phyloP scores from a whole-genome alignment of 2,113 vertebrate genomes.

The Atherinomorus stipes region DNA sequence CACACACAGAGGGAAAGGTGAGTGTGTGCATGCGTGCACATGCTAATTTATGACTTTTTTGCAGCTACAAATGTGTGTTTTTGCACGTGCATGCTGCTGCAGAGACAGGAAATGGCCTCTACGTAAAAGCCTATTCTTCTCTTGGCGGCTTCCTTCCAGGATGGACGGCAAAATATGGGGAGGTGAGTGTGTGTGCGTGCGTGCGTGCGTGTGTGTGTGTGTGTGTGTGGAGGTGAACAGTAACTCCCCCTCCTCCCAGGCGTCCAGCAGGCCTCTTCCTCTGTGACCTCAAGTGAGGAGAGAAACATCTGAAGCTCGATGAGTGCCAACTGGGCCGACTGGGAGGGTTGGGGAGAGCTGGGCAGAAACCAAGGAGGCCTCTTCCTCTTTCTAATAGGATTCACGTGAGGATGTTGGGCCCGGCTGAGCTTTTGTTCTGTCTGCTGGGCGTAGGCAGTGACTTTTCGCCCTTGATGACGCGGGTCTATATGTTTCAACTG shows the following conservation, averaged over 20 bases:
- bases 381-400: constrained; percentile 61
- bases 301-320: constrained; percentile 43
- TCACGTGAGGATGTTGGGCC: constrained; percentile 60
- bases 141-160: constrained; percentile 79
- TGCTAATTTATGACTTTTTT: constrained; percentile 51
- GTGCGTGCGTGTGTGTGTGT: constrained; percentile 36
- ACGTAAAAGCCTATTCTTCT: constrained; percentile 81
- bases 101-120: constrained; percentile 73
- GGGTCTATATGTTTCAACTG: constrained; percentile 7
- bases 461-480: constrained; percentile 21
- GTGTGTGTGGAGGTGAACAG: constrained; percentile 42
- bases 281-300: constrained; percentile 47
- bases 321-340: constrained; percentile 72
- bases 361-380: constrained; percentile 51
- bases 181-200: not conserved
- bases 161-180: constrained; percentile 66
- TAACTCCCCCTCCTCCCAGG: constrained; percentile 34
- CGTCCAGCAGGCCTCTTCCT: constrained; percentile 65
- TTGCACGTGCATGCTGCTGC: constrained; percentile 39
- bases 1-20: constrained; percentile 29
- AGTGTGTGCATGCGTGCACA: constrained; percentile 22
- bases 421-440: constrained; percentile 61
- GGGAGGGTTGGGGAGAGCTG: constrained; percentile 21
- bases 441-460: constrained; percentile 33
- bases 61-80: constrained; percentile 52